Conservation (phyloP, 2,888 invertebrate species). For the Onthophagus sagittarius region DNA sequence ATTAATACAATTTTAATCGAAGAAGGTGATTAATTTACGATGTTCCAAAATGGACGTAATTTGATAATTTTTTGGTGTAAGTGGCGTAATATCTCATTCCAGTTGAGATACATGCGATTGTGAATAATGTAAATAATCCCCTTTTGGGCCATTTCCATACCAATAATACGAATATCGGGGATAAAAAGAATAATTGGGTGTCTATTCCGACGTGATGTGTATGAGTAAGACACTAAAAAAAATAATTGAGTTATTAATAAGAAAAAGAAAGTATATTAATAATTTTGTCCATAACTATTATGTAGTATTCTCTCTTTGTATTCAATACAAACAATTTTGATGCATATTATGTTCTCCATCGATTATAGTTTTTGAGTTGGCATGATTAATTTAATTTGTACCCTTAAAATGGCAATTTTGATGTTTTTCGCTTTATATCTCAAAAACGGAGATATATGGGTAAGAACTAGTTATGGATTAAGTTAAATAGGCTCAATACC, state of each 20-base stretch:
- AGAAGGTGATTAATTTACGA: slow-evolving; percentile 54
- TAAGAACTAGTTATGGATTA: too few relatives aligned
- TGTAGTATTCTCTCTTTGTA: too few relatives aligned
- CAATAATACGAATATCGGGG: slow-evolving; percentile 57
- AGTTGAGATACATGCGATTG: slow-evolving; percentile 56
- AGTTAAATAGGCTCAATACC: too few relatives aligned
- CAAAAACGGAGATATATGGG: too few relatives aligned
- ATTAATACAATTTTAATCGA: slow-evolving; percentile 4
- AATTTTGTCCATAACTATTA: too few relatives aligned
- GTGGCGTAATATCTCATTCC: slow-evolving; percentile 60
- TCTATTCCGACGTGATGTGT: slow-evolving; percentile 71
- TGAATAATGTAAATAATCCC: slow-evolving; percentile 49
- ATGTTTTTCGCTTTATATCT: too few relatives aligned
- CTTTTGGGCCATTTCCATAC: slow-evolving; percentile 61
- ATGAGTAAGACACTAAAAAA: slow-evolving; percentile 62
- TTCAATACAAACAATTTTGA: too few relatives aligned
- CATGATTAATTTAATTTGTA: too few relatives aligned
- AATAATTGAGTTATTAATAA: not conserved
- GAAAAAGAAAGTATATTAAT: not conserved
- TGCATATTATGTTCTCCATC: too few relatives aligned
- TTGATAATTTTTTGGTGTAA: slow-evolving; percentile 56
- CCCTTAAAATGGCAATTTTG: too few relatives aligned
- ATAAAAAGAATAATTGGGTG: slow-evolving; percentile 61
- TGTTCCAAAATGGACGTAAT: slow-evolving; percentile 65
- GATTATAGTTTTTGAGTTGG: too few relatives aligned